Evolutionary conservation across 2,888 invertebrate genomes (phyloP), one percentile per base, ranked within the genome.

Genomic region (Drymonia ruficornis): DNA sequence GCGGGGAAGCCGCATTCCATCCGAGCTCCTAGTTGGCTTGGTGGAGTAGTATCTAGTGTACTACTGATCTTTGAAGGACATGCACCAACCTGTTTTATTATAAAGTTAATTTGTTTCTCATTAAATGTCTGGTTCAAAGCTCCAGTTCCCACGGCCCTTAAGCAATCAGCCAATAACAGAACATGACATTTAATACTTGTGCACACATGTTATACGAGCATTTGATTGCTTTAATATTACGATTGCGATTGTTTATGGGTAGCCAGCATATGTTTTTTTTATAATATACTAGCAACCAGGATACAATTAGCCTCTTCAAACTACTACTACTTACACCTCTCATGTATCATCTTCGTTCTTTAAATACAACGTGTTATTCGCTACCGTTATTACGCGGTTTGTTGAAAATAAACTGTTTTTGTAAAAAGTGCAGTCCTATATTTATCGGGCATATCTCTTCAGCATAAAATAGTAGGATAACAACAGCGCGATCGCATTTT

Each of bases 71-170:
- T n/a, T n/a, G n/a, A n/a, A n/a, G n/a, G n/a, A n/a, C n/a, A n/a
- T n/a, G n/a, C n/a, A n/a, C n/a, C n/a, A n/a, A n/a, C n/a, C n/a
- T n/a, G n/a, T 23, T 23, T 23, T 4, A 4, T 23, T 23, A 23
- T 23, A 23, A 7, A 23, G 23, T 23, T 23, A 7, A 2, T 23
- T 7, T 23, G 23, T 6, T 23, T 23, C 23, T 23, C 23, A 23
- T 23, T 23, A 23, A 23, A 4, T 23, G 16, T 40, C 40, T 40
- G 19, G 7, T 19, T 3, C n/a, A 23, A 5, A 13, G 23, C 6
- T 11, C 44, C 44, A 23, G 44, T 12, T 44, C 44, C 19, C 44
- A 44, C 44, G 23, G 44, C 44, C 23, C 23, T 19, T 23, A 23
- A 43, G 18, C 43, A 15, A 44, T 7, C 23, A 42, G 23, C 44